A percentile compares a stretch with the other conserved stretches of the same genome.
Conservation (phyloP, 2,113 vertebrate genomes). For the Sphaerodactylus townsendi region DNA sequence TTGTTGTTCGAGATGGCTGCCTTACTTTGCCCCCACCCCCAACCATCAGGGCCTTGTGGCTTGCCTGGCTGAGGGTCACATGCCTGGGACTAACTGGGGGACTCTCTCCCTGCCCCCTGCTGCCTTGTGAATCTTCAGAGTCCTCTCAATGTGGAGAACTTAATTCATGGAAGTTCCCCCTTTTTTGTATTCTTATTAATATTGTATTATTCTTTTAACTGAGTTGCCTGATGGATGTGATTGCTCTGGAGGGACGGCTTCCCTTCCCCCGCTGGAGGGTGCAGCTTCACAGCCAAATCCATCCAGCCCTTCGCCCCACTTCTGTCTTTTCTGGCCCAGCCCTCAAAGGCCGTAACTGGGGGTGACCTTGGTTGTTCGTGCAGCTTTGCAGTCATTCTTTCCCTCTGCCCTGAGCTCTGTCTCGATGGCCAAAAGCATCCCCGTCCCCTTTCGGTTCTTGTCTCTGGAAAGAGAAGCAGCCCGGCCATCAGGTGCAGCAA, state of each 20-base stretch:
- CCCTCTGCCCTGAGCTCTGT: background rate
- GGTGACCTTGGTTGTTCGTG: too few species aligned
- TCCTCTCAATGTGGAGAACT: conserved; percentile 52
- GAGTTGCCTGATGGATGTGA: background rate
- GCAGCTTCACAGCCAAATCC: conserved; percentile 48
- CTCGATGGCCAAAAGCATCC: too few species aligned
- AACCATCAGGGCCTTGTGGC: background rate
- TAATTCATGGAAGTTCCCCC: conserved; percentile 33
- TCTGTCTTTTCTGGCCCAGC: background rate
- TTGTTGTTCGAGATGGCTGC: background rate
- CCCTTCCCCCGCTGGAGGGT: conserved; percentile 33
- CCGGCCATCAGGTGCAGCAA: background rate
- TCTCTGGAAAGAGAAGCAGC: background rate
- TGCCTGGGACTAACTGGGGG: conserved; percentile 29
- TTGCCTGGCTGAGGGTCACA: background rate
- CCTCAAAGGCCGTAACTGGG: background rate
- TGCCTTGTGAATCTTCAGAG: background rate
- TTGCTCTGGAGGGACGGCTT: too few species aligned
- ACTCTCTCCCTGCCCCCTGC: conserved; percentile 3
- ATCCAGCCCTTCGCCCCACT: background rate
- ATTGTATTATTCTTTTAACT: conserved; percentile 40
- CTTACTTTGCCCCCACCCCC: background rate
- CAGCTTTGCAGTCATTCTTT: background rate
- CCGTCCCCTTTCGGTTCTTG: background rate
- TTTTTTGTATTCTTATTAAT: conserved; percentile 20